Evolutionary conservation across 2,797 vertebrate species (phyloP).

Genomic region (Poecilia wingei): DNA sequence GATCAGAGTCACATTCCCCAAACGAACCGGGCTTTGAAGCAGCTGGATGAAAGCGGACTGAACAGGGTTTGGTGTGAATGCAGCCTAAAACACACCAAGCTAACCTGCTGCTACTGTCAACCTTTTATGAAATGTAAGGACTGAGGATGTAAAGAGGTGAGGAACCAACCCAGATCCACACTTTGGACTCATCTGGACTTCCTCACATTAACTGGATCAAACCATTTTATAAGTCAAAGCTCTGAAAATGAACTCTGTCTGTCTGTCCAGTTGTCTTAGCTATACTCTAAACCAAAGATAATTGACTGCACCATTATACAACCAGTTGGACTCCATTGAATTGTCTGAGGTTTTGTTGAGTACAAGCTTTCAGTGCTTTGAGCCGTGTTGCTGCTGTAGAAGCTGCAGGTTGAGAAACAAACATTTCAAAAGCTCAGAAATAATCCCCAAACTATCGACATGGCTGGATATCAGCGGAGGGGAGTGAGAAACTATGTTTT

Average conservation of each 20-base stretch:
- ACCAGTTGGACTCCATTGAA: not conserved
- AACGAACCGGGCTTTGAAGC: no score
- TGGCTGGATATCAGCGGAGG: constrained; percentile 1
- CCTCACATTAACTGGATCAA: not conserved
- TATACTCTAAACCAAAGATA: not conserved
- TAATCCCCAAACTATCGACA: constrained; percentile 12
- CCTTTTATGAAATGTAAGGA: not conserved
- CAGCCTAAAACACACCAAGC: not conserved
- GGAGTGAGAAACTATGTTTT: constrained; percentile 19
- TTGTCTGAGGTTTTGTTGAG: constrained; percentile 13
- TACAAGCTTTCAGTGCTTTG: constrained; percentile 12
- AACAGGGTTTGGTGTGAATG: no score
- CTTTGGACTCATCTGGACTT: not conserved
- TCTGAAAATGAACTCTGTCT: not conserved
- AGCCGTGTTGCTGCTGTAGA: constrained; percentile 14
- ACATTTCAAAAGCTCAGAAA: constrained; percentile 26
- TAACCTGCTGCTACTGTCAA: not conserved
- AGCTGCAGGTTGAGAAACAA: constrained; percentile 32
- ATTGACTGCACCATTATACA: not conserved
- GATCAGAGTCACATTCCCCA: no score
- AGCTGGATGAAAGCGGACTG: no score
- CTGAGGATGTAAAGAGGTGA: no score
- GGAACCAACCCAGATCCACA: not conserved
- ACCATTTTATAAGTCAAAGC: not conserved
- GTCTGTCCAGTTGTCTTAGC: not conserved